Base-by-base conservation (phyloP, 1,140 invertebrate species). In the Xylocopa sonorina region DNA sequence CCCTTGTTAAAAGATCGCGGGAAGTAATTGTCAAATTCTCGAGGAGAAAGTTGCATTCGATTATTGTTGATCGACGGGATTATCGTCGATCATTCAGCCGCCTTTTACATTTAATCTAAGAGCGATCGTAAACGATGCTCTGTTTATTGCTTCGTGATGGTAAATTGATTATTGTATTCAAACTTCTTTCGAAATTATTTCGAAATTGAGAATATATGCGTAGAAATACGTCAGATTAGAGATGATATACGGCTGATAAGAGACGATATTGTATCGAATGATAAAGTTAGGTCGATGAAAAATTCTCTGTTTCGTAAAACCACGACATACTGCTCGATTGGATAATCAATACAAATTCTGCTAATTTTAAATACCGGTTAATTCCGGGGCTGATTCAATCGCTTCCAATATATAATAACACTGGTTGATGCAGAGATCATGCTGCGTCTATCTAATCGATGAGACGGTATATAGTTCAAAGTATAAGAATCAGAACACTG, bases 401-500 rank as follows among this genome's bases (percentile, higher is more conserved):
- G 41, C 1, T 72, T 46, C 7, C 1, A 74, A 64, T n/a, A n/a
- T n/a, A n/a, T n/a, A 64, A 55, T 43, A 51, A 43, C 6, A 16
- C 24, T n/a, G 34, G n/a, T 72, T 18, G 16, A 60, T 53, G 32
- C 18, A n/a, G 27, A 72, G 27, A 72, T 72, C 18, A 18, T 29
- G 21, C 43, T 34, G 27, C n/a, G 29, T 0, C 2, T 64, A 74
- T 66, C 77, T 74, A 74, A 74, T 79, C 77, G n/a, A 46, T 16
- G 5, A 57, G 14, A n/a, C 18, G 24, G 6, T 55, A 57, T 18
- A 27, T 57, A 57, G 77, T 75, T 48, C 71, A 79, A 74, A 79
- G 77, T 79, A 57, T 66, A 79, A 64, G 46, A 24, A 73, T n/a
- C 34, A 14, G 21, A 51, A n/a, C 5, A 10, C 24, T 5, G 24